Conservation (phyloP, 2,113 vertebrate genomes). For the Bungarus multicinctus region DNA sequence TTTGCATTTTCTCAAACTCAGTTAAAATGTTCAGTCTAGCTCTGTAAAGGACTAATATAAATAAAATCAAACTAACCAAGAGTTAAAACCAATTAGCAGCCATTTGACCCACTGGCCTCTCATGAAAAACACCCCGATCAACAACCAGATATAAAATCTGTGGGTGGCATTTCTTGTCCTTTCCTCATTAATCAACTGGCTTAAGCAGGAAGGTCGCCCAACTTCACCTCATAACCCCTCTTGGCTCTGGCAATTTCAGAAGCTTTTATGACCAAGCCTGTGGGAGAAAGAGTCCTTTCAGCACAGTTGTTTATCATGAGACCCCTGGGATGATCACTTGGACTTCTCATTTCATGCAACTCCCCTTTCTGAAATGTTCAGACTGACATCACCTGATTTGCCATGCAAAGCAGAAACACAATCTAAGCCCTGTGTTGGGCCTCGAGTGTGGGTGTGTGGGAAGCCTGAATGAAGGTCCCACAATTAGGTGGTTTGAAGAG, state of each 20-base stretch:
- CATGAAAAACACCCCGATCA: not conserved
- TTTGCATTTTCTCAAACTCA: not conserved
- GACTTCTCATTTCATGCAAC: not conserved
- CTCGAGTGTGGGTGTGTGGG: not conserved
- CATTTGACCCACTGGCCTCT: not conserved
- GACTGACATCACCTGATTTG: not conserved
- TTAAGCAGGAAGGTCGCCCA: not conserved
- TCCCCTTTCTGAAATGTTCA: not conserved
- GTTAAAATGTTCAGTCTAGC: not conserved
- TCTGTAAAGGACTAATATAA: not conserved
- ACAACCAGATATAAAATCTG: accelerated
- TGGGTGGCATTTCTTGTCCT: constrained; percentile 9
- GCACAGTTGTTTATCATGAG: constrained; percentile 2
- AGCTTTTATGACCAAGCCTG: not conserved
- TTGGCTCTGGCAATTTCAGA: not conserved
- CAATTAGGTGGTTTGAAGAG: not conserved
- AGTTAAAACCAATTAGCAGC: not conserved
- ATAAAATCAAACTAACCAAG: not conserved
- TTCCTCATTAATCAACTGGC: constrained; percentile 22
- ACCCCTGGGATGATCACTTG: not conserved
- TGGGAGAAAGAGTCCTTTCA: constrained; percentile 28
- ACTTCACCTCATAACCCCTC: not conserved
- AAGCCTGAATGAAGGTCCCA: not conserved
- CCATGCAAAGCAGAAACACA: not conserved
- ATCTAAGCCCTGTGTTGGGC: not conserved